Conservation (phyloP, 2,888 invertebrate species). For the Lasioglossum vierecki region DNA sequence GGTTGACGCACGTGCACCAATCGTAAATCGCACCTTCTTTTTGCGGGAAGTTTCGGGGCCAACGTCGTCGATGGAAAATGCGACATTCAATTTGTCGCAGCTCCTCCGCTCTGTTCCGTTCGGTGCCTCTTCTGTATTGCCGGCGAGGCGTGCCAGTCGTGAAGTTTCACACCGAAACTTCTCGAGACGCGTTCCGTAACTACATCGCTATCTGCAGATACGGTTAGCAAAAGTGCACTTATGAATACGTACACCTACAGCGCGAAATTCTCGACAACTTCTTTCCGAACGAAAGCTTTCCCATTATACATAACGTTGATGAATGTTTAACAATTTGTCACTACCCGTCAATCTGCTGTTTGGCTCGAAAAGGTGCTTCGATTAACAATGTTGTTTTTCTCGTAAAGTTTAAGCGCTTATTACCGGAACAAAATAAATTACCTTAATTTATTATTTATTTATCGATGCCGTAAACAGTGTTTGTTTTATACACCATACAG, state of each 20-base stretch:
- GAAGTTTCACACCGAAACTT: slow-evolving; percentile 47
- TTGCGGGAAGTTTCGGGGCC: slow-evolving; percentile 56
- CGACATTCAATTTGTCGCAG: slow-evolving; percentile 71
- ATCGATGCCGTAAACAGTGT: no score
- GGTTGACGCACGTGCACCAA: slow-evolving; percentile 69
- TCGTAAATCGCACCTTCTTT: slow-evolving; percentile 71
- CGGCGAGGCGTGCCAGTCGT: neutral
- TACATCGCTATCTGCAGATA: neutral
- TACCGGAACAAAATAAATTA: no score
- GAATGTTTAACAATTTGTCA: no score
- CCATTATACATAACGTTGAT: neutral
- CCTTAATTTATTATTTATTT: no score
- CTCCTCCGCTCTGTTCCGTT: slow-evolving; percentile 11
- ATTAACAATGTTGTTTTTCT: no score
- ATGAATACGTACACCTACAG: neutral
- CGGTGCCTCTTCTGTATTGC: neutral
- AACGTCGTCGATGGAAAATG: slow-evolving; percentile 60
- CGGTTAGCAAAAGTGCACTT: slow-evolving; percentile 1
- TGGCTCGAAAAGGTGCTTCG: no score
- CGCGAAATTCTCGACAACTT: neutral
- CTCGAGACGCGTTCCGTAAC: slow-evolving; percentile 29
- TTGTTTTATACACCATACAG: no score
- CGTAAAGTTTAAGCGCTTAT: no score
- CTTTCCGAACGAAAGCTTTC: neutral
- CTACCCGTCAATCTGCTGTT: no score